Percentiles rank a stretch among this genome's conserved stretches.
phyloP scores from a whole-genome alignment of 1,140 invertebrate genomes.

The Listronotus bonariensis region DNA sequence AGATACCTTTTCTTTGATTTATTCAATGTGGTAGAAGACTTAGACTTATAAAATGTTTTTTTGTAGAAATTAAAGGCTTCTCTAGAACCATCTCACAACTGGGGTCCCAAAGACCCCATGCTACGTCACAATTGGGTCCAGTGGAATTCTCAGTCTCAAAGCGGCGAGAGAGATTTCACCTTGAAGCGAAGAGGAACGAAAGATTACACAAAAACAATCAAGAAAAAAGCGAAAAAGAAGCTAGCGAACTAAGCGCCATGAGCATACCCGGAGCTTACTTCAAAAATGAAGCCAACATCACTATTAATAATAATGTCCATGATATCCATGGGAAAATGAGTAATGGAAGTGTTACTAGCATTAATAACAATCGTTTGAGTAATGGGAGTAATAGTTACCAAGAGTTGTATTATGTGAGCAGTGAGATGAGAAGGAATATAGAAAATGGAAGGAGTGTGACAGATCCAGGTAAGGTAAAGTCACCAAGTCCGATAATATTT shows the following conservation, averaged over 20 bases:
- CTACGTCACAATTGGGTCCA: slow-evolving; percentile 65
- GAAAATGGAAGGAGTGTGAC: neutral
- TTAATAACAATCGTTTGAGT: slow-evolving; percentile 31
- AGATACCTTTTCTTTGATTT: too few species aligned
- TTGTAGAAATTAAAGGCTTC: slow-evolving; percentile 63
- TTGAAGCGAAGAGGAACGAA: slow-evolving; percentile 63
- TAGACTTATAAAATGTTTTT: neutral
- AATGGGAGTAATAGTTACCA: slow-evolving; percentile 29
- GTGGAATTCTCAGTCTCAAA: slow-evolving; percentile 54
- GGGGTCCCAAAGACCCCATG: slow-evolving; percentile 67
- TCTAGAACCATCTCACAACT: slow-evolving; percentile 63
- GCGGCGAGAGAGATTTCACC: slow-evolving; percentile 63
- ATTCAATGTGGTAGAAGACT: too few species aligned
- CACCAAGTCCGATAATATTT: too few species aligned
- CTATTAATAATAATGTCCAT: slow-evolving; percentile 38
- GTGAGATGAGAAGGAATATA: slow-evolving; percentile 1
- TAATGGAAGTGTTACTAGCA: slow-evolving; percentile 28
- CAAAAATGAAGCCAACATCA: slow-evolving; percentile 23
- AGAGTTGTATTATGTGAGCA: slow-evolving; percentile 32
- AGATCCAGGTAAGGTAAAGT: neutral
- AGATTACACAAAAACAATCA: slow-evolving; percentile 65
- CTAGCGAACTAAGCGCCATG: slow-evolving; percentile 20
- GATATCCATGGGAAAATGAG: slow-evolving; percentile 6
- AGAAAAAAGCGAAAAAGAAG: slow-evolving; percentile 49
- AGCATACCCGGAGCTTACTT: slow-evolving; percentile 21